These are phyloP conservation scores for Zelostemma sp. DNA, from an alignment of 1,140 invertebrate genomes.

Conservation along the genomic window DNA sequence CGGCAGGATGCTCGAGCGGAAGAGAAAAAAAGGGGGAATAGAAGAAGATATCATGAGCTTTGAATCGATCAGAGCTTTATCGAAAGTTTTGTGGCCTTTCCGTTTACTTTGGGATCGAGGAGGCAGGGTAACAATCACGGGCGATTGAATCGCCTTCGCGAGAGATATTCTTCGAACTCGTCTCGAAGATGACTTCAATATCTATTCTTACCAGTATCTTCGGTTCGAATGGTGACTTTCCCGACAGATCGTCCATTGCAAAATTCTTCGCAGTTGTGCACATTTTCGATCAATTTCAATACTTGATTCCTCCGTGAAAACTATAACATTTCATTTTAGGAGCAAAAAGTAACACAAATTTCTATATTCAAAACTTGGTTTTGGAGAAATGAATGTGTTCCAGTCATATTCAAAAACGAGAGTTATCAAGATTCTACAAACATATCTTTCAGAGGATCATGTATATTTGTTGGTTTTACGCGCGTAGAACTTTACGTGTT, in stretches of 20 bases:
- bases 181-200: conserved; percentile 33
- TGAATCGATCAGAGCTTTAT: neutral
- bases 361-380: neutral
- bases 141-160: conserved; percentile 35
- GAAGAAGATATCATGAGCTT: neutral
- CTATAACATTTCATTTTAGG: too few species aligned
- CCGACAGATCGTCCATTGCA: neutral
- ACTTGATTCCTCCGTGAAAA: too few species aligned
- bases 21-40: neutral
- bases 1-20: neutral
- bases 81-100: neutral
- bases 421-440: conserved; percentile 19
- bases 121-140: conserved; percentile 34
- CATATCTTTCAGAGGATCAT: conserved; percentile 1
- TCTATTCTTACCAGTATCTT: conserved; percentile 20
- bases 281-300: too few species aligned
- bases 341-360: too few species aligned
- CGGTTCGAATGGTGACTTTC: conserved; percentile 19
- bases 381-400: neutral
- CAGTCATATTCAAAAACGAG: conserved; percentile 14
- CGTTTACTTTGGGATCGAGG: conserved; percentile 31
- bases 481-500: conserved; percentile 29
- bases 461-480: conserved; percentile 12
- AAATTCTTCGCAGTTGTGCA: neutral
- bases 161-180: conserved; percentile 31